Evolutionary conservation across 2,797 vertebrate genomes (phyloP), one percentile per base, ranked within the genome.

Genomic region (Holocentrus rufus): DNA sequence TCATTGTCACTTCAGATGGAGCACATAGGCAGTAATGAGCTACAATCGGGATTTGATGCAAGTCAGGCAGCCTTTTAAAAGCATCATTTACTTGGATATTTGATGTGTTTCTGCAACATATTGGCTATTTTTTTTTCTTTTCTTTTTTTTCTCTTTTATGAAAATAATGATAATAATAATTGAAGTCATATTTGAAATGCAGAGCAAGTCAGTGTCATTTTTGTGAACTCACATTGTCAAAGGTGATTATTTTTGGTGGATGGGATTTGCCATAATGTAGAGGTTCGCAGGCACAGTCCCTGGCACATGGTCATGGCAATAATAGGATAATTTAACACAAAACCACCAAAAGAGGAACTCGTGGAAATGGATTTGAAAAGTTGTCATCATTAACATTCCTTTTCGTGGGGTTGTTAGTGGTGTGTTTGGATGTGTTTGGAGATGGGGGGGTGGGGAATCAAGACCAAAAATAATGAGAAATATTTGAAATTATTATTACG

Each of bases 391-490:
- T 69, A 61, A 47, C 30, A 65, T 22, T 39, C 27, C 23, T 54
- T 39, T 53, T 7, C 34, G 25, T 57, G 23, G 22, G 31, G 50
- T 22, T 57, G 4, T 20, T 27, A n/a, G 4, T 15, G 4, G 23
- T 54, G 23, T 11, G 23, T 53, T 31, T 30, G n/a, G 25, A 30
- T 30, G 20, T 42, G 23, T 64, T 27, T 15, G 22, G 22, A 18
- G 50, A 34, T 22, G 11, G 2, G 11, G 2, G 56, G 36, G 17
- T 22, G 34, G 7, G 22, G 27, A 31, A 53, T 56, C 25, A 49
- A 75, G 67, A 82, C 81, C 60, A 84, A 81, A 83, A 84, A 69
- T 85, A 84, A 88, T 74, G 68, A 66, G 61, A 85, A 86, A 87
- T 75, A 83, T 86, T 80, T 81, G 34, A 80, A 84, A 88, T 84